phyloP scores from a whole-genome alignment of 1,140 invertebrate genomes.

The Neelides sp. region DNA sequence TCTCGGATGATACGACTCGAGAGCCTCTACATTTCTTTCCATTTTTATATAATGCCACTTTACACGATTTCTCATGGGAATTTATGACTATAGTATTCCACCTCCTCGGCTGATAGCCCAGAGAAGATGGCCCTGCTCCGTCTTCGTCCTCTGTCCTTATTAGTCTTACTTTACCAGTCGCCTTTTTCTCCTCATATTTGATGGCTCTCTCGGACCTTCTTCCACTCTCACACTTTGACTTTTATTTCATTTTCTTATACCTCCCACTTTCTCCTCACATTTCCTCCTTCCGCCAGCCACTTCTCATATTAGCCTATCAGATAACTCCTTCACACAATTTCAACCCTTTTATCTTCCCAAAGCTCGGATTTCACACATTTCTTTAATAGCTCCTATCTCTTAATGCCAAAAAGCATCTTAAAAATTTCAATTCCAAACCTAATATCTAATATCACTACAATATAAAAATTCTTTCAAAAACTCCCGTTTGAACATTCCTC shows the following conservation, averaged over 20 bases:
- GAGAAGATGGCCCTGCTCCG: not conserved
- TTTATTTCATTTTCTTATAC: not conserved
- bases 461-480: too few relatives aligned
- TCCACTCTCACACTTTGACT: not conserved
- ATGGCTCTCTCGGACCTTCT: constrained; percentile 7
- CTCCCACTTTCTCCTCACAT: not conserved
- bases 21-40: constrained; percentile 12
- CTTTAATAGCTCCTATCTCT: too few relatives aligned
- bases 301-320: not conserved
- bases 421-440: too few relatives aligned
- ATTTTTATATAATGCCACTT: constrained; percentile 31
- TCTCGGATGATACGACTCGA: not conserved
- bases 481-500: too few relatives aligned
- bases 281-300: not conserved
- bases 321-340: not conserved
- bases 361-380: too few relatives aligned
- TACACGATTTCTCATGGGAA: constrained; percentile 31
- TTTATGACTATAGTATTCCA: constrained; percentile 21
- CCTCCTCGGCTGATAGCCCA: not conserved
- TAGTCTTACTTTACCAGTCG: not conserved
- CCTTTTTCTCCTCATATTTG: constrained; percentile 1
- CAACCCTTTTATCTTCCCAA: not conserved
- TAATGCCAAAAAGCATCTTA: not conserved
- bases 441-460: too few relatives aligned
- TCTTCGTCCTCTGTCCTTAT: constrained; percentile 1